Conservation (phyloP, 1,140 invertebrate species). For the Sitobion miscanthi region DNA sequence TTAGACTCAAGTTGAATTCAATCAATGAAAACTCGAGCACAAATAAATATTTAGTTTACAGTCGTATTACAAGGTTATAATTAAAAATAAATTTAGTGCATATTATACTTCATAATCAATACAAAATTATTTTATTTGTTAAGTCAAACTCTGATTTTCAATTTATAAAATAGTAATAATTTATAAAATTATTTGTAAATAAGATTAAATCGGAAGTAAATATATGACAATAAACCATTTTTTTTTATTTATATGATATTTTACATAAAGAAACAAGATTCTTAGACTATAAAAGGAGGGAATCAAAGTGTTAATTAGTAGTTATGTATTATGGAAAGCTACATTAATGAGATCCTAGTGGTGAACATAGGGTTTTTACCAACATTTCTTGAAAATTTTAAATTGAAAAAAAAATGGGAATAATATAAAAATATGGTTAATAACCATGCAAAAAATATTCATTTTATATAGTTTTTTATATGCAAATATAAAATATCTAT, state of each 20-base stretch:
- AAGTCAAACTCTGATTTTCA: slow-evolving; percentile 9
- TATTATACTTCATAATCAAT: not conserved
- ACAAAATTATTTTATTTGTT: slow-evolving; percentile 24
- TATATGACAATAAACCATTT: not conserved
- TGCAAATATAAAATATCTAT: slow-evolving; percentile 48
- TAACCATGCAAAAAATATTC: slow-evolving; percentile 41
- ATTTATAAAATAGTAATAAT: slow-evolving; percentile 34
- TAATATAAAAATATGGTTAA: slow-evolving; percentile 49
- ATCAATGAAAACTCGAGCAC: slow-evolving; percentile 20
- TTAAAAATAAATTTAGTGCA: slow-evolving; percentile 42
- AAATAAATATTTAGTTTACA: slow-evolving; percentile 40
- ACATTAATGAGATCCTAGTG: slow-evolving; percentile 52
- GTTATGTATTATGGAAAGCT: slow-evolving; percentile 32
- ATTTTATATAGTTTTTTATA: slow-evolving; percentile 29
- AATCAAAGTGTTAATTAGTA: not conserved
- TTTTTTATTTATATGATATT: not conserved
- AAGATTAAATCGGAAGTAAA: not conserved
- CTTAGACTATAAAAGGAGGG: slow-evolving; percentile 32
- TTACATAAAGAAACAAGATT: slow-evolving; percentile 27
- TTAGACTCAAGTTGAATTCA: not conserved
- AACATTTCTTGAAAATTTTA: not conserved
- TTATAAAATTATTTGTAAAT: slow-evolving; percentile 27
- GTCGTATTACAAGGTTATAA: slow-evolving; percentile 26
- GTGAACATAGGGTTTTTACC: not conserved
- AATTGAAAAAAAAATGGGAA: slow-evolving; percentile 8